Evolutionary conservation across 1,140 invertebrate species (phyloP).

Genomic region (Pomacea maculata): DNA sequence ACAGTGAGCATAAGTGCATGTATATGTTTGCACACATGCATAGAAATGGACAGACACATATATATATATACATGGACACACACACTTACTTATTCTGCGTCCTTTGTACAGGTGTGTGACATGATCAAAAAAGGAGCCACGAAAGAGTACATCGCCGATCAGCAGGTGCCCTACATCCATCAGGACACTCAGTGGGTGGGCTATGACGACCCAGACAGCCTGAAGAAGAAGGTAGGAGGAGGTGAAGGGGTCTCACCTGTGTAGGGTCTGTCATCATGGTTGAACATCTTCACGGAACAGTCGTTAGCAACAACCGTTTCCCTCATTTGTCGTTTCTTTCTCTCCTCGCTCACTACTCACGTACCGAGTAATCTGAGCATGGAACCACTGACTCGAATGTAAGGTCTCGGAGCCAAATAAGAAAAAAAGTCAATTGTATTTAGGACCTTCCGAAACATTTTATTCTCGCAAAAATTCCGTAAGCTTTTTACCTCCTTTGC

Average conservation of each 20-base stretch:
- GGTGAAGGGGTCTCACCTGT: too few species aligned
- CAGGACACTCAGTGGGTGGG: constrained; percentile 86
- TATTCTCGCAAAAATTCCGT: too few species aligned
- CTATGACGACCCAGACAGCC: constrained; percentile 82
- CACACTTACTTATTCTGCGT: neutral
- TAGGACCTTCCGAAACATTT: neutral
- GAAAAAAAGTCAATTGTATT: too few species aligned
- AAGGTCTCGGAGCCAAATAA: too few species aligned
- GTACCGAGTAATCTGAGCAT: too few species aligned
- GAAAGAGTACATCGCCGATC: constrained; percentile 60
- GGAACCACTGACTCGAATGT: too few species aligned
- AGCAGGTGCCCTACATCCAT: constrained; percentile 80
- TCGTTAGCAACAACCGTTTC: too few species aligned
- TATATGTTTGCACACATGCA: neutral
- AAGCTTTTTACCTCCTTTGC: too few species aligned
- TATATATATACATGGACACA: neutral
- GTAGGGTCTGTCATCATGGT: too few species aligned
- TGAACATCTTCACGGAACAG: too few species aligned
- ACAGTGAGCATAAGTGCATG: neutral
- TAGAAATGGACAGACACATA: constrained; percentile 3
- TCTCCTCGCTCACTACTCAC: too few species aligned
- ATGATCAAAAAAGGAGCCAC: constrained; percentile 30
- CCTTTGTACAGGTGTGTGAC: constrained; percentile 35
- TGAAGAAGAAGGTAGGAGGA: constrained; percentile 74
- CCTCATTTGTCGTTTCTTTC: too few species aligned